Evolutionary conservation across 2,888 invertebrate genomes (phyloP).

Genomic region (Graphium colonna): DNA sequence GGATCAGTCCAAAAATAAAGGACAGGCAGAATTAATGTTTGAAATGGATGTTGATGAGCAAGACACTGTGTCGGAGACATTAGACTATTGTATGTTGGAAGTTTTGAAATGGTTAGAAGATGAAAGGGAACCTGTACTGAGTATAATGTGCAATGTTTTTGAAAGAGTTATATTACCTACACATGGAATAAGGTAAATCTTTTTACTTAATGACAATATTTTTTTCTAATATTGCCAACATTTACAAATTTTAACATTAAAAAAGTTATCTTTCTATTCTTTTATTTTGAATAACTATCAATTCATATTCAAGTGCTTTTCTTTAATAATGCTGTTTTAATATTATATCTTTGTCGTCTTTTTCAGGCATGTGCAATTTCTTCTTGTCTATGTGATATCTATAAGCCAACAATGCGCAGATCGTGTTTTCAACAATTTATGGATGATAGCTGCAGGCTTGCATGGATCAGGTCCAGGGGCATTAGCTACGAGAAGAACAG

Average conservation of each 20-base stretch:
- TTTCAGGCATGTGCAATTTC: conserved; percentile 72
- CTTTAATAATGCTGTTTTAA: background rate
- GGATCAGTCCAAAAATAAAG: conserved; percentile 60
- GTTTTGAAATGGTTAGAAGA: conserved; percentile 84
- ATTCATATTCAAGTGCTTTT: no score
- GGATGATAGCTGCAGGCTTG: conserved; percentile 62
- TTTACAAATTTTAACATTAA: no score
- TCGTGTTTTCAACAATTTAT: conserved; percentile 55
- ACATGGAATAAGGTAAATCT: conserved; percentile 82
- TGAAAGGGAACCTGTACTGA: conserved; percentile 81
- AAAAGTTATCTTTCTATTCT: no score
- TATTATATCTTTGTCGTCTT: no score
- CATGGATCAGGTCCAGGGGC: conserved; percentile 61
- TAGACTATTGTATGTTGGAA: conserved; percentile 89
- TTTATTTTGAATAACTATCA: no score
- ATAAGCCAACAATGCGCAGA: conserved; percentile 70
- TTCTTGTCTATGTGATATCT: conserved; percentile 70
- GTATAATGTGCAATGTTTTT: conserved; percentile 84
- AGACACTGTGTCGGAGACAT: conserved; percentile 65
- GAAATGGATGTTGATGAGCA: conserved; percentile 79
- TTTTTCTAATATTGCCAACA: background rate
- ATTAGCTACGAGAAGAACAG: conserved; percentile 58
- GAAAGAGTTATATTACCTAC: conserved; percentile 91
- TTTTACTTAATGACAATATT: background rate
- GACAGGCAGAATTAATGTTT: conserved; percentile 67